Percentiles rank a stretch among this genome's conserved stretches.
Conservation (phyloP, 1,140 invertebrate genomes). For the Pogonomyrmex barbatus region DNA sequence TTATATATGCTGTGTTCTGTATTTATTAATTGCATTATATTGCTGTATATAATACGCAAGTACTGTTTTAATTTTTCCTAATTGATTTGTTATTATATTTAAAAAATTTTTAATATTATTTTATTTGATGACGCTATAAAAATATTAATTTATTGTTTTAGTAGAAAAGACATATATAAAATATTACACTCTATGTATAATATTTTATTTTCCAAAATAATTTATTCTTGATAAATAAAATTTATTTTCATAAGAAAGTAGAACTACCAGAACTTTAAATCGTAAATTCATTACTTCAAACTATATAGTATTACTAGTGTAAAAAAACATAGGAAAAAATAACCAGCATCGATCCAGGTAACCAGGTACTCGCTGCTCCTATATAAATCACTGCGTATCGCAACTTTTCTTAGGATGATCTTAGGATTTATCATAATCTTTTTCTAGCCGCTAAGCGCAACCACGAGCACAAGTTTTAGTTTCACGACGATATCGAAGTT, state of each 20-base stretch:
- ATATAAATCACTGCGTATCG: slow-evolving; percentile 22
- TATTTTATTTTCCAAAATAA: background rate
- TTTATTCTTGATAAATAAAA: slow-evolving; percentile 1
- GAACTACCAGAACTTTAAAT: background rate
- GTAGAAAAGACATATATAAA: background rate
- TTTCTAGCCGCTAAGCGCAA: slow-evolving; percentile 62
- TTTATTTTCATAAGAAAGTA: background rate
- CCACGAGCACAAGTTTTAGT: slow-evolving; percentile 62
- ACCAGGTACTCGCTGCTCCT: slow-evolving; percentile 35
- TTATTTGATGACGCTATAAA: background rate
- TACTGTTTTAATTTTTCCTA: background rate
- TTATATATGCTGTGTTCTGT: background rate
- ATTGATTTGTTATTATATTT: background rate
- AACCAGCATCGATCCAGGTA: slow-evolving; percentile 7
- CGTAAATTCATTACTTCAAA: background rate
- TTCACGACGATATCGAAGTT: slow-evolving; percentile 57
- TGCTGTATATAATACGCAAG: background rate
- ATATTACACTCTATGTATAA: background rate
- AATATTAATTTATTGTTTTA: background rate
- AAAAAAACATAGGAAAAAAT: background rate
- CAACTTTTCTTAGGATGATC: slow-evolving; percentile 60
- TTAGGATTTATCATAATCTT: slow-evolving; percentile 62
- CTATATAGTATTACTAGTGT: too few relatives aligned
- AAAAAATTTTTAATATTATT: background rate
- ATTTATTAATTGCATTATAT: background rate